Base-by-base conservation (phyloP, 2,797 vertebrate genomes). In the Distichodus sexfasciatus region DNA sequence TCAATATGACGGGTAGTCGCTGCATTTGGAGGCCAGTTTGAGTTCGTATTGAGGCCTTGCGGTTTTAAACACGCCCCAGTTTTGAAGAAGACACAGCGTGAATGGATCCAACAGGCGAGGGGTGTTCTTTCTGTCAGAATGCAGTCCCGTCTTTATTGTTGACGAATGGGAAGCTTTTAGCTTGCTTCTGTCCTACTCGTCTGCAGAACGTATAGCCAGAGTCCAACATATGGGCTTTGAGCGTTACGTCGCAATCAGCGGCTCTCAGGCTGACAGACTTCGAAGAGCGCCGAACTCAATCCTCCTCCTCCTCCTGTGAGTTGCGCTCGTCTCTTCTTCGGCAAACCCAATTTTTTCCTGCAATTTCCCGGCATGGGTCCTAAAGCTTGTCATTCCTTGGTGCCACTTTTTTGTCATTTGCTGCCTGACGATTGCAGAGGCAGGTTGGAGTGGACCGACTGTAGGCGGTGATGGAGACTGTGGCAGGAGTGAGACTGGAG, bases 401-500 rank as follows among this genome's bases (percentile, higher is more conserved):
- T n/a, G n/a, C n/a, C n/a, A n/a, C n/a, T n/a, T n/a, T n/a, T n/a
- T n/a, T n/a, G 28, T 28, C 28, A 17, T 31, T 53, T 53, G 14
- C 29, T 59, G 6, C 3, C 5, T 59, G 9, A 26, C 21, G 36
- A 59, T 17, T 28, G 10, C 36, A 59, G 9, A 35, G 36, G 10
- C 26, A 9, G 14, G 7, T 21, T 43, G 24, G 17, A 33, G 23
- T 69, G 35, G 21, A 48, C 59, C 14, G 10, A 19, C 33, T 55
- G 31, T 51, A 51, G 69, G 28, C 43, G 67, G 40, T 6, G 23
- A 17, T 15, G 59, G 50, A 35, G 62, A 62, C 36, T 61, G 57
- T 48, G 61, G 38, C 40, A 50, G n/a, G 29, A 40, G 65, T 68
- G 38, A 71, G 80, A 69, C 62, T 67, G 64, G 26, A 28, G n/a